phyloP scores from a whole-genome alignment of 2,888 invertebrate species.

The Spodoptera exigua region DNA sequence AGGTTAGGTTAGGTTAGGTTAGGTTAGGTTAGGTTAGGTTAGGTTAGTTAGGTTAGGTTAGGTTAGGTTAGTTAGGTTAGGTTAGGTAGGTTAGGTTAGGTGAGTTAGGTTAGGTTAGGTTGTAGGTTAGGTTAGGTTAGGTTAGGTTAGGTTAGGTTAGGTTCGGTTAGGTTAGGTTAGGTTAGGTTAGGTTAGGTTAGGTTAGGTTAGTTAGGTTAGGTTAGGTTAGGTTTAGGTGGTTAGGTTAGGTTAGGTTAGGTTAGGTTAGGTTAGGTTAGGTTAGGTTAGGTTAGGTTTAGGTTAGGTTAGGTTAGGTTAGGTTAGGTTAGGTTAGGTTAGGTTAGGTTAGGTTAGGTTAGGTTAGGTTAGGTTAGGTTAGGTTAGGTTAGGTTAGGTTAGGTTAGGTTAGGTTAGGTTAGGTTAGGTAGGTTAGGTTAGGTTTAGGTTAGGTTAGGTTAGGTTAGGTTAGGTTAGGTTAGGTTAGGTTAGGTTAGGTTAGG shows the following conservation, averaged over 20 bases:
- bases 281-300: slow-evolving; percentile 31
- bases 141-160: slow-evolving; percentile 33
- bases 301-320: slow-evolving; percentile 28
- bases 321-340: slow-evolving; percentile 37
- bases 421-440: slow-evolving; percentile 32
- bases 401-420: slow-evolving; percentile 33
- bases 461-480: slow-evolving; percentile 49
- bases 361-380: slow-evolving; percentile 36
- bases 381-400: slow-evolving; percentile 38
- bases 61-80: slow-evolving; percentile 35
- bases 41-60: slow-evolving; percentile 34
- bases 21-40: slow-evolving; percentile 28
- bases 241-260: slow-evolving; percentile 34
- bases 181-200: slow-evolving; percentile 35
- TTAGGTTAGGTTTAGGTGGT: slow-evolving; percentile 30
- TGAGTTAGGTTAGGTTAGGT: slow-evolving; percentile 34
- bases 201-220: slow-evolving; percentile 29
- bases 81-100: slow-evolving; percentile 32
- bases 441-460: slow-evolving; percentile 33
- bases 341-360: slow-evolving; percentile 30
- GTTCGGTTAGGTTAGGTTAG: slow-evolving; percentile 33
- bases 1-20: slow-evolving; percentile 24
- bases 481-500: slow-evolving; percentile 44
- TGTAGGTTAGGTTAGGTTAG: slow-evolving; percentile 31
- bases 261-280: slow-evolving; percentile 37